These are phyloP conservation scores for Psilanteris sp. DNA, from an alignment of 1,140 invertebrate species.

Conservation along the genomic window DNA sequence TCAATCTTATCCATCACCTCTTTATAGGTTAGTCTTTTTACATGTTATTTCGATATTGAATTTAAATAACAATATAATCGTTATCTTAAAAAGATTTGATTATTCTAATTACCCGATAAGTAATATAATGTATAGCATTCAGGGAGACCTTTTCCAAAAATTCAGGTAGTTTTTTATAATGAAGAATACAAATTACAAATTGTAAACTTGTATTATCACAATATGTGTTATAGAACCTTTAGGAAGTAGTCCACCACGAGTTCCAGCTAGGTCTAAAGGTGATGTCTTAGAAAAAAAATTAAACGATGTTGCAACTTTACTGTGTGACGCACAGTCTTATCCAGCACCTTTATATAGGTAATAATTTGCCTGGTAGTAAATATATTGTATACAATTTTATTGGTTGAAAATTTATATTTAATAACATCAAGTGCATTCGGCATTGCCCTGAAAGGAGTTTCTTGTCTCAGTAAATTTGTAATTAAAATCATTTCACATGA, in stretches of 20 bases:
- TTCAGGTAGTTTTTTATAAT: conserved; percentile 12
- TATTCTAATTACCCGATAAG: no score
- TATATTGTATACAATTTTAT: no score
- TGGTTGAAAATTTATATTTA: no score
- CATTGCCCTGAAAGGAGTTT: conserved; percentile 9
- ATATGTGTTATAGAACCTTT: conserved; percentile 80
- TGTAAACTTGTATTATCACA: background rate
- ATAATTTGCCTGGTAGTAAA: no score
- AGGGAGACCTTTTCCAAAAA: conserved; percentile 19
- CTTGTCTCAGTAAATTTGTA: conserved; percentile 9
- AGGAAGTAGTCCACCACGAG: conserved; percentile 81
- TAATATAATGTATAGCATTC: background rate
- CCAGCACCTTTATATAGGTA: conserved; percentile 83
- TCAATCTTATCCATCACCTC: conserved; percentile 83
- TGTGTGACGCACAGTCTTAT: conserved; percentile 84
- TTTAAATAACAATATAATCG: no score
- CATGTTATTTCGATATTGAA: no score
- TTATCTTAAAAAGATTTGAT: no score
- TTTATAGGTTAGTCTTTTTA: conserved; percentile 81
- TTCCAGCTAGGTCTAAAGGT: conserved; percentile 80
- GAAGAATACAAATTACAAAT: no score
- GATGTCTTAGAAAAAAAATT: conserved; percentile 72
- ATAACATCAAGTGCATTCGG: conserved; percentile 8
- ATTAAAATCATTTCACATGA: background rate
- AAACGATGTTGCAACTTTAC: conserved; percentile 79